These are phyloP conservation scores for Amaurobius ferox DNA, from an alignment of 2,888 invertebrate species.

Conservation along the genomic window DNA sequence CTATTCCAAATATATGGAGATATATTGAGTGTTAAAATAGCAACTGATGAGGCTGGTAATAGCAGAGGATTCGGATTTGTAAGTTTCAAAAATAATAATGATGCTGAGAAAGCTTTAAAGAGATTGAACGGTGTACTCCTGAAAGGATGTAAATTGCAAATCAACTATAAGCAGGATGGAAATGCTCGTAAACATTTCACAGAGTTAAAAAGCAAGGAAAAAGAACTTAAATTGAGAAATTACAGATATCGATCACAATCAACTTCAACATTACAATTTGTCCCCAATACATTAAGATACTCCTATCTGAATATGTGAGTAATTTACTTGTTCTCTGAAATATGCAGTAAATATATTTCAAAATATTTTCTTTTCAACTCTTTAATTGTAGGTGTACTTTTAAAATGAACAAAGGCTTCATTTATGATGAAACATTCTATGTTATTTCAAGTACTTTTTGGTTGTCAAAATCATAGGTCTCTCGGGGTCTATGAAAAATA, in stretches of 20 bases:
- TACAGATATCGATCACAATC: not conserved
- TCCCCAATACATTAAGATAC: too few relatives aligned
- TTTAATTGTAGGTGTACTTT: too few relatives aligned
- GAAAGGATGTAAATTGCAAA: constrained; percentile 16
- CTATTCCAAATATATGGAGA: constrained; percentile 33
- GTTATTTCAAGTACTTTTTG: too few relatives aligned
- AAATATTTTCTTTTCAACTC: too few relatives aligned
- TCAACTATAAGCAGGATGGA: constrained; percentile 37
- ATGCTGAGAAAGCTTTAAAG: constrained; percentile 25
- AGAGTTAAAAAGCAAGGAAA: not conserved
- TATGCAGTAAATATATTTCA: too few relatives aligned
- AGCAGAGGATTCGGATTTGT: constrained; percentile 52
- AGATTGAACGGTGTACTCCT: constrained; percentile 6
- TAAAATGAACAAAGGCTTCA: too few relatives aligned
- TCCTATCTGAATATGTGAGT: too few relatives aligned
- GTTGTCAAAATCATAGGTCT: too few relatives aligned
- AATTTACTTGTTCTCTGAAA: too few relatives aligned
- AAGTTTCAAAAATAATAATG: constrained; percentile 17
- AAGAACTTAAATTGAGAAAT: not conserved
- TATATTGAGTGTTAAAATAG: constrained; percentile 32
- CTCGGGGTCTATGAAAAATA: too few relatives aligned
- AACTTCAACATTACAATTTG: not conserved
- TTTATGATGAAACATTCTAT: too few relatives aligned
- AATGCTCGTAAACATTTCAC: not conserved
- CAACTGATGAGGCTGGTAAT: not conserved